Evolutionary conservation across 2,888 invertebrate species (phyloP), one percentile per base, ranked within the genome.

Genomic region (Yponomeuta evonymella): DNA sequence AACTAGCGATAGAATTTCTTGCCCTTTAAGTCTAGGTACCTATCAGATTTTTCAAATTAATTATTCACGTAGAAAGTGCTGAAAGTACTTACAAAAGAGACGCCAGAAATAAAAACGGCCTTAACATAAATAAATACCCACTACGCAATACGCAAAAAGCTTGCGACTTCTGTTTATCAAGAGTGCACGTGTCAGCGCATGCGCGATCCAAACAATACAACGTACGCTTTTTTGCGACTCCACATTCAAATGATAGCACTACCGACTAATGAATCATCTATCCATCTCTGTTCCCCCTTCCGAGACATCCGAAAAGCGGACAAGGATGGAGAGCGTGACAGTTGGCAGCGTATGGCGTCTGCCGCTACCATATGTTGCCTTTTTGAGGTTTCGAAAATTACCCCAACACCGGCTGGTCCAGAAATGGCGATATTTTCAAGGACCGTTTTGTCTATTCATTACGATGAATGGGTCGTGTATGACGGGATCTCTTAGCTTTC

Each of bases 381-480:
- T 73, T 88, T 81, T 91, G 91, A 91, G 91, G 91, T 91, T 91
- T 87, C 80, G 85, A 83, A 90, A 91, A 91, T 89, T 90, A 87
- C 87, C 83, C 83, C 51, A 15, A 58, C 51, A 76, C 76, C 81
- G 79, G 81, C 79, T 81, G 79, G 81, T 77, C 80, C 78, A 75
- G 81, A 86, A 84, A 88, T 88, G 86, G 85, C 87, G 81, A 86
- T 83, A 12, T 62, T 69, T 76, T 75, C 75, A 75, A 79, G 75
- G 67, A 74, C 78, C 77, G 78, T 82, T 81, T 87, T 81, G 85
- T 86, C 89, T 88, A 89, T 89, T 88, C 81, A 87, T 88, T 87
- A 85, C 77, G 51, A 73, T 30, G 69, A 51, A 74, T 73, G 76
- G 75, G 15, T 58, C 51, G 51, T 58, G 51, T 58, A 75, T 79